Evolutionary conservation across 2,797 vertebrate genomes (phyloP).

Genomic region (Yasuhikotakia modesta): DNA sequence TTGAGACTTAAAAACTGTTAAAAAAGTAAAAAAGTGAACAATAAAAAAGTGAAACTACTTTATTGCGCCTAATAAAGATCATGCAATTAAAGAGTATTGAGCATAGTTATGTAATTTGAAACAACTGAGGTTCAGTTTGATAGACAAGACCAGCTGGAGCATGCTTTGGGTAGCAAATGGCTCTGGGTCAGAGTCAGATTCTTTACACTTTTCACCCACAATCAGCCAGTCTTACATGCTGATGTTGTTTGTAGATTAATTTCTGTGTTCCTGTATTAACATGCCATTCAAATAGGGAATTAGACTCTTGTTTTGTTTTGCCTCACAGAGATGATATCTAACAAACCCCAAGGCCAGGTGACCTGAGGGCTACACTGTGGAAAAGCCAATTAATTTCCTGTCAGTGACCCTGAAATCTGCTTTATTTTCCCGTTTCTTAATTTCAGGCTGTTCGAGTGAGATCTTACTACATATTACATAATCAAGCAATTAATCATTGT

Average conservation of each 20-base stretch:
- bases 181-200: neutral
- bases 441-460: constrained; percentile 15
- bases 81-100: too few relatives aligned
- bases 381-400: constrained; percentile 29
- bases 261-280: constrained; percentile 8
- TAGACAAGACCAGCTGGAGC: neutral
- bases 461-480: constrained; percentile 6
- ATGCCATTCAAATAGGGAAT: neutral
- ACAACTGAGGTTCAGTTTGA: neutral
- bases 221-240: neutral
- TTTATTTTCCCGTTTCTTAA: constrained; percentile 20
- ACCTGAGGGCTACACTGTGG: constrained; percentile 1
- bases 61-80: too few relatives aligned
- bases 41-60: neutral
- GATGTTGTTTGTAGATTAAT: constrained; percentile 9
- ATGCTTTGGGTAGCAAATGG: neutral
- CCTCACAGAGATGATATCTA: constrained; percentile 20
- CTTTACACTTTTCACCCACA: neutral
- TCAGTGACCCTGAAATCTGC: constrained; percentile 12
- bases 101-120: too few relatives aligned
- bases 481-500: constrained; percentile 4
- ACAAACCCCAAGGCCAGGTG: neutral
- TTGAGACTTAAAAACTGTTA: too few relatives aligned
- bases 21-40: too few relatives aligned
- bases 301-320: constrained; percentile 25